Evolutionary conservation across 2,113 vertebrate genomes (phyloP).

Genomic region (Galbula dea): DNA sequence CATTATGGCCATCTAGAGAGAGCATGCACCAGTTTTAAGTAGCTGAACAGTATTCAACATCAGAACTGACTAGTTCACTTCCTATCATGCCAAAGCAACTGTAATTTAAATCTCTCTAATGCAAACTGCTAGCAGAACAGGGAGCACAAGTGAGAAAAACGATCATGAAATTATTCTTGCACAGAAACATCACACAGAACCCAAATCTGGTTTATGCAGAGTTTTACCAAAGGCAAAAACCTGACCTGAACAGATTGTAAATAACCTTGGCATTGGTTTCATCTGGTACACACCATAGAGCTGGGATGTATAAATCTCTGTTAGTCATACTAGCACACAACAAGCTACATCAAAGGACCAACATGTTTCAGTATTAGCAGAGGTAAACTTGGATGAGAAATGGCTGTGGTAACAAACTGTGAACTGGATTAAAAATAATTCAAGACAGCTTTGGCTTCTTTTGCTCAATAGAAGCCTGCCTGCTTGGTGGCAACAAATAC

Average conservation of each 20-base stretch:
- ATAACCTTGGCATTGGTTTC: not conserved
- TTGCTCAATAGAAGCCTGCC: not conserved
- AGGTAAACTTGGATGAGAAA: not conserved
- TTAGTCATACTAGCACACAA: not conserved
- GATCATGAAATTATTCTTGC: not conserved
- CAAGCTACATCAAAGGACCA: not conserved
- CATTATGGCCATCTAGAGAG: not conserved
- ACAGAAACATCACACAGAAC: not conserved
- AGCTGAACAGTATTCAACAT: not conserved
- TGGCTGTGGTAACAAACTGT: not conserved
- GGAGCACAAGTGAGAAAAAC: not conserved
- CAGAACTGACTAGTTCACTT: not conserved
- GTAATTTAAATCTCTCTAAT: not conserved
- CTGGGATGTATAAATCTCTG: not conserved
- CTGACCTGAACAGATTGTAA: not conserved
- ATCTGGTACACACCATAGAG: not conserved
- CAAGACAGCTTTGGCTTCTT: not conserved
- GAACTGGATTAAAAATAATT: not conserved
- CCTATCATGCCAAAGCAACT: not conserved
- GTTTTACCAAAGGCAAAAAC: not conserved
- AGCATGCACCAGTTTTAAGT: not conserved
- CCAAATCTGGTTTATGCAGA: not conserved
- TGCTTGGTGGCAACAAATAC: not conserved
- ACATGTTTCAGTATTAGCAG: not conserved
- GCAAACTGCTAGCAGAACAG: not conserved